phyloP scores from a whole-genome alignment of 1,140 invertebrate genomes.

The Leptinotarsa lineolata region DNA sequence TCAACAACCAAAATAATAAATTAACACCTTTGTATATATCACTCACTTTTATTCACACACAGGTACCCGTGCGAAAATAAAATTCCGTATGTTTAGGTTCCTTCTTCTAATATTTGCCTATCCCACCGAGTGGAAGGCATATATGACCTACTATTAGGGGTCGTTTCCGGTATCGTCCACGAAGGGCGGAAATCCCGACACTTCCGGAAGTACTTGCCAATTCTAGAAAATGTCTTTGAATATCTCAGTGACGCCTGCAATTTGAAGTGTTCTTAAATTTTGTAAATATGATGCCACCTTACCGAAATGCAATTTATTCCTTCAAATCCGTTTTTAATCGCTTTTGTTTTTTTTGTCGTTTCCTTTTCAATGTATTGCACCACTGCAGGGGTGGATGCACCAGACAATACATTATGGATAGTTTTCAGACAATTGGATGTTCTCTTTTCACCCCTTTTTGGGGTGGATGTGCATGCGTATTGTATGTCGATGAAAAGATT shows the following conservation, averaged over 20 bases:
- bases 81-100: slow-evolving; percentile 12
- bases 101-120: slow-evolving; percentile 18
- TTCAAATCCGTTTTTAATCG: too few species aligned
- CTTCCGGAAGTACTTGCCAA: slow-evolving; percentile 22
- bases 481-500: neutral
- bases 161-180: slow-evolving; percentile 10
- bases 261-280: neutral
- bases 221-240: neutral
- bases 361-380: neutral
- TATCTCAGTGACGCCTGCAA: neutral
- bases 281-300: neutral
- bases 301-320: neutral
- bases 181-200: slow-evolving; percentile 20
- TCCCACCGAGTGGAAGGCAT: slow-evolving; percentile 20
- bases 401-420: neutral
- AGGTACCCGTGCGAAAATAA: slow-evolving; percentile 17
- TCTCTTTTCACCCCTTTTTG: neutral
- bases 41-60: neutral
- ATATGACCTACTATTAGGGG: slow-evolving; percentile 23
- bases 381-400: neutral
- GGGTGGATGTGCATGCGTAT: neutral
- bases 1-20: neutral
- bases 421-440: neutral
- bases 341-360: neutral
- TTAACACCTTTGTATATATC: neutral